A percentile compares a stretch with the other conserved stretches of the same genome.
Conservation (phyloP, 2,797 vertebrate genomes). For the Mallotus villosus region DNA sequence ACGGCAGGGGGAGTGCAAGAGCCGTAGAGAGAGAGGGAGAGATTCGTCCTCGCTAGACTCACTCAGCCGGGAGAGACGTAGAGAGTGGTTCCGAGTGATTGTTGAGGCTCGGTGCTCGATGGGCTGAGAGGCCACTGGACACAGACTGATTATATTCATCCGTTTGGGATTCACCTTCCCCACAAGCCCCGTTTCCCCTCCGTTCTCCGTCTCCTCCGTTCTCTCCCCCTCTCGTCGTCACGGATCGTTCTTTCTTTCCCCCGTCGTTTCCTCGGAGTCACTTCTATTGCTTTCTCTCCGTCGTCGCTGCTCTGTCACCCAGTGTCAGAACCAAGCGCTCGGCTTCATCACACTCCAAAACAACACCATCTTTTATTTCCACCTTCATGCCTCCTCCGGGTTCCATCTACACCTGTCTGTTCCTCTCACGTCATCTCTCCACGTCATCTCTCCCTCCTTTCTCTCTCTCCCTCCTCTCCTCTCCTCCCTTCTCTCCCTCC, state of each 20-base stretch:
- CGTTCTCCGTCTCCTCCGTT: too few species aligned
- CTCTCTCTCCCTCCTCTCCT: too few species aligned
- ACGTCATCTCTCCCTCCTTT: not conserved
- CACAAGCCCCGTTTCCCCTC: too few species aligned
- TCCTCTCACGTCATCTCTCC: not conserved
- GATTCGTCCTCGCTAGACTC: too few species aligned
- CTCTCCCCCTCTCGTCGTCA: too few species aligned
- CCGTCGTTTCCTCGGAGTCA: too few species aligned
- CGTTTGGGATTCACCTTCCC: conserved; percentile 6
- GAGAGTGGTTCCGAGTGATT: not conserved
- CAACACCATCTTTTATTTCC: not conserved
- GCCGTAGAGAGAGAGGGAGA: too few species aligned
- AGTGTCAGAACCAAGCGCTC: not conserved
- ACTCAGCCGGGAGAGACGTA: too few species aligned
- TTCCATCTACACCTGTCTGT: conserved; percentile 4
- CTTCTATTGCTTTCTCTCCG: not conserved
- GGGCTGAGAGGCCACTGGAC: conserved; percentile 12
- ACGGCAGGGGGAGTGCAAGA: not conserved
- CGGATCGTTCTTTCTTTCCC: not conserved
- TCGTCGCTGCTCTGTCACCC: too few species aligned
- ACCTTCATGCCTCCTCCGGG: not conserved
- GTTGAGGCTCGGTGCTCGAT: conserved; percentile 2
- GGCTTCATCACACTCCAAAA: not conserved
- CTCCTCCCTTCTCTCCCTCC: not conserved
- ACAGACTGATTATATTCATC: conserved; percentile 48